Evolutionary conservation across 92 coral and sea anemone species (phyloP), one percentile per base, ranked within the genome.

Genomic region (Phenganax stokvisi): DNA sequence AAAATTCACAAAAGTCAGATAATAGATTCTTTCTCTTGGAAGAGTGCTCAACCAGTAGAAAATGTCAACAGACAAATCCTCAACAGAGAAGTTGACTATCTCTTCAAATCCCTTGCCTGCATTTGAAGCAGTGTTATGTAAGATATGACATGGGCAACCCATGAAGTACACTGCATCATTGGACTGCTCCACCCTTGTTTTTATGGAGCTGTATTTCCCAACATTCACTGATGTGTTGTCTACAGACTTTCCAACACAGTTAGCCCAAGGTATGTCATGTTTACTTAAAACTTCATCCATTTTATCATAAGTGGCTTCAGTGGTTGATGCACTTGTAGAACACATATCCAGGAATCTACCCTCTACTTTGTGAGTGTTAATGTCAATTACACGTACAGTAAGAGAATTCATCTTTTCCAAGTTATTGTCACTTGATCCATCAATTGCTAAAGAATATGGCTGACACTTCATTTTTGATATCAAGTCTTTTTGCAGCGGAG

Each of bases 41-140:
- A 84, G 82, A 81, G 83, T 86, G 83, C 80, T 86, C 86, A 71
- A 86, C 83, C 89, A 81, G 86, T 82, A 86, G 89, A 86, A 87
- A 58, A 83, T 52, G 81, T 87, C 89, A 82, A 87, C 65, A 44
- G 79, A 85, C 89, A 87, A 12, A 83, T 87, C 83, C 69, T 86
- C 89, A 86, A 76, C 84, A 83, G 79, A 76, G 84, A 82, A 86
- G 79, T 81, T 72, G 47, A 84, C 83, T 72, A 73, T 81, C 57
- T 72, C 83, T 61, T 86, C 75, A 73, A 86, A 86, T 63, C 65
- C 83, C 83, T 86, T 84, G 54, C 66, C 84, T 86, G 77, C 89
- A 80, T 86, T 64, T 6, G 71, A 84, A 20, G 89, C 89, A 54
- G 89, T 86, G 77, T 86, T 86, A 67, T 84, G 85, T 47, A 82